Base-by-base conservation (phyloP, 2,888 invertebrate species). In the Eilema depressum region DNA sequence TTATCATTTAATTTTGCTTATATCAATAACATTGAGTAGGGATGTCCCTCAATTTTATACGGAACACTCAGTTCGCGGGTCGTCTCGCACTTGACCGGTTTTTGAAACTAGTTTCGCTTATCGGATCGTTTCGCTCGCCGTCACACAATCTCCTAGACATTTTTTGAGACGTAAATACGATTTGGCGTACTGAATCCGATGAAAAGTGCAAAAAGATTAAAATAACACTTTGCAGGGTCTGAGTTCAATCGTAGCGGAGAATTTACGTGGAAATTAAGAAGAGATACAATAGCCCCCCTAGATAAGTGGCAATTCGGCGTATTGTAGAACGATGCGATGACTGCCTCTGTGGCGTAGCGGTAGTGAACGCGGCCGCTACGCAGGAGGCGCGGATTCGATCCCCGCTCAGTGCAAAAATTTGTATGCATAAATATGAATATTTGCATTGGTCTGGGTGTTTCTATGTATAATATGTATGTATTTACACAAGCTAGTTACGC, bases 101-200 rank as follows among this genome's bases (percentile, higher is more conserved):
- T 37, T 65, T 68, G 67, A 77, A 75, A 73, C 76, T 83, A 79
- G 77, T 82, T 82, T 79, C 76, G 61, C 81, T 88, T 89, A 89
- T 87, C 87, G 75, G 78, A 83, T 82, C 80, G 68, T 78, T 74
- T 76, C 87, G 86, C 84, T 89, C 85, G 85, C 86, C 86, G 79
- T 81, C 87, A 87, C 87, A 86, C 85, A 87, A 88, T 88, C 82
- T 86, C 81, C 78, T 75, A 79, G 85, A 84, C 83, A 74, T 83
- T 87, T 86, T 87, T 89, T 88, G 88, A 89, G 82, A 85, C 87
- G 88, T 86, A 90, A 90, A 92, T 89, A 85, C 86, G 86, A 87
- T 89, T 88, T 83, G 80, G 75, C 80, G 81, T 80, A 81, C 83
- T 82, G 88, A 87, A 89, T 90, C 88, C 86, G 81, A 88, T 89